Evolutionary conservation across 1,140 invertebrate genomes (phyloP).

Genomic region (Bursaphelenchus mucronatus): DNA sequence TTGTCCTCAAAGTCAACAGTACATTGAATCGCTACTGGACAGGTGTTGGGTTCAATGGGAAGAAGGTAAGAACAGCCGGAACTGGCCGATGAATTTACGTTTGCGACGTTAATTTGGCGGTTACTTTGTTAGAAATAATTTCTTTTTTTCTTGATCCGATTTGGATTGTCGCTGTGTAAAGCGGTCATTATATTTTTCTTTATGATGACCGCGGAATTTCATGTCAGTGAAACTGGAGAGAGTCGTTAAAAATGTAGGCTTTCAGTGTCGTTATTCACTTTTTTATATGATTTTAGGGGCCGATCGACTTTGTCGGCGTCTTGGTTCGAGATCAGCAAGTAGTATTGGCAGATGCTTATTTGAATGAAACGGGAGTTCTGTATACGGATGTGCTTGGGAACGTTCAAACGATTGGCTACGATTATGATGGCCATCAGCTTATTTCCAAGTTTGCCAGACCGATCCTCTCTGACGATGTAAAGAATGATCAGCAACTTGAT

Average conservation of each 20-base stretch:
- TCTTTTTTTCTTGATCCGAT: too few relatives aligned
- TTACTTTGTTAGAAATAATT: too few relatives aligned
- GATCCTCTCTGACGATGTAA: constrained; percentile 30
- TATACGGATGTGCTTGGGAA: constrained; percentile 21
- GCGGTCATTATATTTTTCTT: too few relatives aligned
- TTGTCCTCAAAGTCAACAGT: constrained; percentile 40
- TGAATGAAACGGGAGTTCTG: constrained; percentile 26
- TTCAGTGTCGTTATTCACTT: constrained; percentile 12
- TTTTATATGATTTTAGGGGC: constrained; percentile 23
- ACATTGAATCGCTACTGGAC: constrained; percentile 32
- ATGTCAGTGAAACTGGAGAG: too few relatives aligned
- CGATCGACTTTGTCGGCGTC: constrained; percentile 46
- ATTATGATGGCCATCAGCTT: constrained; percentile 29
- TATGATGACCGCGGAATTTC: too few relatives aligned
- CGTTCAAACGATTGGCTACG: constrained; percentile 29
- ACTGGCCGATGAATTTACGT: not conserved
- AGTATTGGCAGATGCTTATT: constrained; percentile 35
- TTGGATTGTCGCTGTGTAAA: too few relatives aligned
- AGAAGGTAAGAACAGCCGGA: constrained; percentile 4
- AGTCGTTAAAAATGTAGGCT: too few relatives aligned
- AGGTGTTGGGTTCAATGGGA: constrained; percentile 36
- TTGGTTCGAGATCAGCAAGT: constrained; percentile 39
- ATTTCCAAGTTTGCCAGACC: constrained; percentile 28
- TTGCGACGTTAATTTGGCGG: too few relatives aligned
- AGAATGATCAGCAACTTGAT: constrained; percentile 30